Evolutionary conservation across 1,140 invertebrate genomes (phyloP).

Genomic region (Diuraphis noxia): DNA sequence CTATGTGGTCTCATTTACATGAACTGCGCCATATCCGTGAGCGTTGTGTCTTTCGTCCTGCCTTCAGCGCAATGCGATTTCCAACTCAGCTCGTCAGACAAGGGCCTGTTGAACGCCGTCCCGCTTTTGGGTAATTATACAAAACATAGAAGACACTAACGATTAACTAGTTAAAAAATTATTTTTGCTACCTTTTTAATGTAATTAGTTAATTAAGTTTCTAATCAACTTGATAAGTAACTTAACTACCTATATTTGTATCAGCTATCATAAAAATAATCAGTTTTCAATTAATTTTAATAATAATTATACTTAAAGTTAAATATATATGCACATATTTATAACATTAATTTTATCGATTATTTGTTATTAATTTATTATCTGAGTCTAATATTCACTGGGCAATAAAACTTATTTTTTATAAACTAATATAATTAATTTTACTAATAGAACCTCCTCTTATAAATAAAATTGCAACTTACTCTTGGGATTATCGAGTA

Average conservation of each 20-base stretch:
- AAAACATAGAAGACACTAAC: neutral
- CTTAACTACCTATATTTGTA: too few species aligned
- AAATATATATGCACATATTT: too few species aligned
- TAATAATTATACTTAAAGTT: too few species aligned
- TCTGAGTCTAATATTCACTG: too few species aligned
- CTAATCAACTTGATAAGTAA: too few species aligned
- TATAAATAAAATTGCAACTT: neutral
- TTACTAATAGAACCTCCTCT: neutral
- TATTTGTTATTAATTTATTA: neutral
- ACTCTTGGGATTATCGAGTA: neutral
- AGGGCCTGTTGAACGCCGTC: constrained; percentile 74
- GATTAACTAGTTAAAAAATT: too few species aligned
- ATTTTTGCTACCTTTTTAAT: too few species aligned
- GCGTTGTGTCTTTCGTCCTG: constrained; percentile 78
- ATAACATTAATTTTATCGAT: neutral
- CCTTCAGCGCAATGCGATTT: constrained; percentile 77
- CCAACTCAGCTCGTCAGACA: constrained; percentile 72
- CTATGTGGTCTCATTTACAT: constrained; percentile 74
- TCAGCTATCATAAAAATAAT: too few species aligned
- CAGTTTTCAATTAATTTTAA: too few species aligned
- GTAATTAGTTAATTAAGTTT: too few species aligned
- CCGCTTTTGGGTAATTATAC: constrained; percentile 70
- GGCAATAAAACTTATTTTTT: too few species aligned
- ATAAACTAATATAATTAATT: too few species aligned
- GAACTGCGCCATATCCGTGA: constrained; percentile 80